Base-by-base conservation (phyloP, 35 echinoderm and acorn worm genomes). In the Amphiura filiformis region DNA sequence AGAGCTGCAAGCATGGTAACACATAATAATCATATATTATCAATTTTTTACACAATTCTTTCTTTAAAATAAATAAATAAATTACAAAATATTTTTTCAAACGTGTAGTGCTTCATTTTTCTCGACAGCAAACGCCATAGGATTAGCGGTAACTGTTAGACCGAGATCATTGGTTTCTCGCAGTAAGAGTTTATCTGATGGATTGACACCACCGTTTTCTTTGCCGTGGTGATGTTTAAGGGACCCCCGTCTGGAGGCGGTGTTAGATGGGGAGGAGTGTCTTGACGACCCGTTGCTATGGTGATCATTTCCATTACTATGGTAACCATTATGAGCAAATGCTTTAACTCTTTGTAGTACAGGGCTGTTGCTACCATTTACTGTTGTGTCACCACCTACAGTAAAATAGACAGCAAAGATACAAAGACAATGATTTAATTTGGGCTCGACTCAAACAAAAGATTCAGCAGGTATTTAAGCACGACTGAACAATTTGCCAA, bases 121-220 rank as follows among this genome's bases (percentile, higher is more conserved):
- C 56, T 85, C 83, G 35, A 34, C 37, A 23, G 47, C 83, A 85
- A 85, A 85, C 64, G 83, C 83, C 83, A 85, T 85, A 0, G 83
- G 83, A 36, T 85, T 85, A 23, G 83, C 83, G 0, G 52, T 85
- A 22, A 85, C 83, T 11, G 83, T 85, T 1, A 85, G 52, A 30
- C 83, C 83, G 35, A 61, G 11, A 38, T 85, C 52, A 37, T 85
- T 85, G 31, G 83, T 85, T 17, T 85, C 83, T 85, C 64, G n/a
- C 14, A 85, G 5, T 17, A 85, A 37, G 32, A 85, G 56, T 85
- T 85, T 56, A 11, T 70, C 32, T 65, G 14, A 18, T 30, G 44
- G 28, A 26, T 3, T 18, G 61, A 26, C 28, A 18, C 7, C 44
- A 52, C 44, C 61, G 26, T 70, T 70, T n/a, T 70, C 61, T 70